phyloP scores from a whole-genome alignment of 2,113 vertebrate genomes.

The Anguilla japonica region DNA sequence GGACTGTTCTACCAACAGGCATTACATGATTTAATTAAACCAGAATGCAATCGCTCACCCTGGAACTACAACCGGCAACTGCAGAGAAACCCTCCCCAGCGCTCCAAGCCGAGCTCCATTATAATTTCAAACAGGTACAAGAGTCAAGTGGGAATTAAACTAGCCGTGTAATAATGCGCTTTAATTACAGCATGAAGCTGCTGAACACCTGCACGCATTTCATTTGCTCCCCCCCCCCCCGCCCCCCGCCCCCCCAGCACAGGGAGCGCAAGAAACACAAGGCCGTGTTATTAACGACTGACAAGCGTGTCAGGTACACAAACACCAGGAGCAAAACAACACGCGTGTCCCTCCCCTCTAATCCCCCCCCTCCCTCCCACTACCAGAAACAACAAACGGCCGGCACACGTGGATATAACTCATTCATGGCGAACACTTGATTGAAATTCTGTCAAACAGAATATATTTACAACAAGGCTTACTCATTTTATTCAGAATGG shows the following conservation, averaged over 20 bases:
- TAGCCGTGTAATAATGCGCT: conserved; percentile 75
- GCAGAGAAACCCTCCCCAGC: conserved; percentile 26
- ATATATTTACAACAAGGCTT: conserved; percentile 19
- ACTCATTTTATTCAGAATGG: conserved; percentile 44
- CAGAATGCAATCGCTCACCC: conserved; percentile 7
- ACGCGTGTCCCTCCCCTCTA: not conserved
- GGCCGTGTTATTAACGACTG: not conserved
- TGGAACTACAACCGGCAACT: conserved; percentile 33
- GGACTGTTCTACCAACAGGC: not conserved
- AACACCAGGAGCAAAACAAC: not conserved
- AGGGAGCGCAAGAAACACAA: conserved; percentile 34
- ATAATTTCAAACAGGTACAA: conserved; percentile 79
- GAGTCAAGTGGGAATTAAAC: conserved; percentile 79
- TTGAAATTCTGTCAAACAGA: not conserved
- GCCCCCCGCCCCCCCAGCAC: conserved; percentile 13
- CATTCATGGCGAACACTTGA: not conserved
- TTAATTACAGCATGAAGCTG: conserved; percentile 72
- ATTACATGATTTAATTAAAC: conserved; percentile 29
- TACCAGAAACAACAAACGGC: too few relatives aligned
- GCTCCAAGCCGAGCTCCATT: conserved; percentile 66
- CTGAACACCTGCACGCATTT: conserved; percentile 73
- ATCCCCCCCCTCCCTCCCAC: not conserved
- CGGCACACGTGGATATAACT: not conserved
- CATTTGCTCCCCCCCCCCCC: conserved; percentile 46
- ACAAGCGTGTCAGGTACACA: not conserved